Evolutionary conservation across 2,888 invertebrate species (phyloP).

Genomic region (Drosophila cracens): DNA sequence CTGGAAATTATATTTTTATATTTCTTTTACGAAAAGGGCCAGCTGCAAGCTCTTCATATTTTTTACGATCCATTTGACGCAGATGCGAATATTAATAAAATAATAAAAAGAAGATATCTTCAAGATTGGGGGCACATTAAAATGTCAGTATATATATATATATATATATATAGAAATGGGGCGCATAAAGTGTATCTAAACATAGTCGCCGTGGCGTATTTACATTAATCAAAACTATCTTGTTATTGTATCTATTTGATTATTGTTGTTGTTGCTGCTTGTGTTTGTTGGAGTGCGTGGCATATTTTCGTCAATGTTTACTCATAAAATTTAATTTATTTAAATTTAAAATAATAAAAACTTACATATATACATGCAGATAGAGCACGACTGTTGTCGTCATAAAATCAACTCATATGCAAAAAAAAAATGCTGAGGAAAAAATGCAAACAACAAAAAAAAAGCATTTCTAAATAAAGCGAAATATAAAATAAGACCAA

Average conservation of each 20-base stretch:
- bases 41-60: slow-evolving; percentile 32
- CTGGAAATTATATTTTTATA: slow-evolving; percentile 28
- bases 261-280: slow-evolving; percentile 26
- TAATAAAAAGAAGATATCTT: slow-evolving; percentile 45
- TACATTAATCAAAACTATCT: slow-evolving; percentile 76
- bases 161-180: slow-evolving; percentile 11
- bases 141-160: not conserved
- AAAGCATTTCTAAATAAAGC: slow-evolving; percentile 56
- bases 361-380: slow-evolving; percentile 31
- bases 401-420: slow-evolving; percentile 45
- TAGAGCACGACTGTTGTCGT: slow-evolving; percentile 36
- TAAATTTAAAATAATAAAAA: slow-evolving; percentile 73
- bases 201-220: slow-evolving; percentile 47
- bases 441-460: slow-evolving; percentile 19
- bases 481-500: slow-evolving; percentile 57
- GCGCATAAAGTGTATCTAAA: slow-evolving; percentile 40
- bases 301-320: slow-evolving; percentile 75
- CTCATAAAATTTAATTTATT: slow-evolving; percentile 81
- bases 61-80: slow-evolving; percentile 55
- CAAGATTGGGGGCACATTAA: slow-evolving; percentile 6
- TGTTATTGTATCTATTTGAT: slow-evolving; percentile 53
- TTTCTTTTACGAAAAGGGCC: slow-evolving; percentile 23
- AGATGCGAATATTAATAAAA: slow-evolving; percentile 55
- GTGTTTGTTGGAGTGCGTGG: slow-evolving; percentile 59
- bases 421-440: slow-evolving; percentile 21